These are phyloP conservation scores for Rhodinocichla rosea DNA, from an alignment of 2,113 vertebrate species.

Conservation along the genomic window DNA sequence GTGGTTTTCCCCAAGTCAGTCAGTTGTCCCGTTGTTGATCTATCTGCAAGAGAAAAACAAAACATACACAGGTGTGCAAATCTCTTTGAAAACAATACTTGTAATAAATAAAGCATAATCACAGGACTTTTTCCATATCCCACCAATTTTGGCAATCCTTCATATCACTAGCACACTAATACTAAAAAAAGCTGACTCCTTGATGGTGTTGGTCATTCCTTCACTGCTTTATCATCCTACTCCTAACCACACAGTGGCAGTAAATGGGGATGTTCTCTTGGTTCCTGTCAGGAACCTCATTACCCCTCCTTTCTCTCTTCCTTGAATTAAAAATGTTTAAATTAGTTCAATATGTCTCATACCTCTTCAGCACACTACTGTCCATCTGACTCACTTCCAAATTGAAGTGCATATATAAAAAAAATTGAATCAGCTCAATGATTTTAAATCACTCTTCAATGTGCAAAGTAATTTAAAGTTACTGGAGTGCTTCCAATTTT, in stretches of 20 bases:
- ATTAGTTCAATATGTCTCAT: slow-evolving; percentile 63
- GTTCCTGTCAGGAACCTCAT: slow-evolving; percentile 37
- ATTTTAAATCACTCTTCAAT: slow-evolving; percentile 81
- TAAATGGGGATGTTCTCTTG: not conserved
- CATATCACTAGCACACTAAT: not conserved
- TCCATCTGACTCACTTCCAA: slow-evolving; percentile 76
- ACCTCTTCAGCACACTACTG: slow-evolving; percentile 57
- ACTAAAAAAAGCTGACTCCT: not conserved
- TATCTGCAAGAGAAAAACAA: not conserved
- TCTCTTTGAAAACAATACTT: not conserved
- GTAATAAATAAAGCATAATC: not conserved
- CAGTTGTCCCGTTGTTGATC: not conserved
- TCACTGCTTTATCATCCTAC: not conserved
- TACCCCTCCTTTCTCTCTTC: slow-evolving; percentile 61
- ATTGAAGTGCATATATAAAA: slow-evolving; percentile 75
- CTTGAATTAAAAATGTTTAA: slow-evolving; percentile 57
- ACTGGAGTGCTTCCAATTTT: slow-evolving; percentile 82
- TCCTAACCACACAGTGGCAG: not conserved
- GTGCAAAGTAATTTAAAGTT: slow-evolving; percentile 82
- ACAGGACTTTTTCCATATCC: not conserved
- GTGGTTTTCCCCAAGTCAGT: not conserved
- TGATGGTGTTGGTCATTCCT: not conserved
- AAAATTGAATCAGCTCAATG: slow-evolving; percentile 77
- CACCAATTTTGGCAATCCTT: not conserved
- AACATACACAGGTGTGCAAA: not conserved